phyloP scores from a whole-genome alignment of 2,113 vertebrate species.

The Rafetus swinhoei region DNA sequence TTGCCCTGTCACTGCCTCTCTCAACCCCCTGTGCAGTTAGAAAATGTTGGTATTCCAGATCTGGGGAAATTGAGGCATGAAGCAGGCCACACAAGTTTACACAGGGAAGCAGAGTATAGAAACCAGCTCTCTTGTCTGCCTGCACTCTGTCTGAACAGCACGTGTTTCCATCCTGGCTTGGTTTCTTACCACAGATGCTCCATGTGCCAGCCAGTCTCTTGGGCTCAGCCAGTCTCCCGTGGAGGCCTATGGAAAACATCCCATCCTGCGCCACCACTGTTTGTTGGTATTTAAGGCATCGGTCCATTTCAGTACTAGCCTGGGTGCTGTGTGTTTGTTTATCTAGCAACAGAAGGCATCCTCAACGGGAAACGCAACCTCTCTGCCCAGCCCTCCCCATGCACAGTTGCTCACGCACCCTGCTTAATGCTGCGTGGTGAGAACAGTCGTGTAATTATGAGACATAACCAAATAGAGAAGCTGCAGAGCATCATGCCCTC shows the following conservation, averaged over 20 bases:
- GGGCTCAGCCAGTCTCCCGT: not conserved
- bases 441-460: constrained; percentile 28
- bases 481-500: not conserved
- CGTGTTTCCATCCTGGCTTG: not conserved
- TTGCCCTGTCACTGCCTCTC: not conserved
- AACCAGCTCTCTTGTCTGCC: not conserved
- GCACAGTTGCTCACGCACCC: not conserved
- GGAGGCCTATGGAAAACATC: not conserved
- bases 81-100: rapidly evolving
- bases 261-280: not conserved
- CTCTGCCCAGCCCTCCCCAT: not conserved
- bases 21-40: not conserved
- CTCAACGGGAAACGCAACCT: constrained; percentile 24
- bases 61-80: not conserved
- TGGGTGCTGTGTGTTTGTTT: constrained; percentile 61
- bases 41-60: not conserved
- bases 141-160: not conserved
- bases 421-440: constrained; percentile 27
- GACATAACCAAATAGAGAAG: not conserved
- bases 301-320: constrained; percentile 35
- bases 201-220: not conserved
- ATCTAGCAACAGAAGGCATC: constrained; percentile 68
- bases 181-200: not conserved
- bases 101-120: not conserved
- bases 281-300: constrained; percentile 45